Evolutionary conservation across 2,113 vertebrate genomes (phyloP).

Genomic region (Opisthocomus hoazin): DNA sequence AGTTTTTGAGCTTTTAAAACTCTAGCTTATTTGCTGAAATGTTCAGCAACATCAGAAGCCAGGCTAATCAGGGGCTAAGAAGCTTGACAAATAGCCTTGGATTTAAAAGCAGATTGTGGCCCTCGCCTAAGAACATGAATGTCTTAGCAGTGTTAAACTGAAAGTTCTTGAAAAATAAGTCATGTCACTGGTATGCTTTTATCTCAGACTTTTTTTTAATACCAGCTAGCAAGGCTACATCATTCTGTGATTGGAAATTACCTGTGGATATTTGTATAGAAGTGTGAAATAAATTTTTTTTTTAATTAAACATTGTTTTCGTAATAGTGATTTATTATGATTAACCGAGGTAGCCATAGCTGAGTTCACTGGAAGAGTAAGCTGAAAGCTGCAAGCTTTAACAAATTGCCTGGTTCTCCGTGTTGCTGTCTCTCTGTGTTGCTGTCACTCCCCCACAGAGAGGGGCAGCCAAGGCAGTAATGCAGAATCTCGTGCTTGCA

Average conservation of each 20-base stretch:
- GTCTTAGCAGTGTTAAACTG: not conserved
- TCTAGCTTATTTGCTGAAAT: not conserved
- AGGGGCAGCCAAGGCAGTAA: not conserved
- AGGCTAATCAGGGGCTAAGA: not conserved
- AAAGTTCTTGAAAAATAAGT: slow-evolving; percentile 50
- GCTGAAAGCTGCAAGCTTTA: not conserved
- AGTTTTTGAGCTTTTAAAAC: not conserved
- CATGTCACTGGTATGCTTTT: slow-evolving; percentile 66
- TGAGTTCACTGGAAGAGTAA: not conserved
- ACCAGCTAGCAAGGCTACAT: slow-evolving; percentile 66
- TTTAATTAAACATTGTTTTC: slow-evolving; percentile 32
- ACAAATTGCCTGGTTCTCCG: not conserved
- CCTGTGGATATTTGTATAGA: slow-evolving; percentile 82
- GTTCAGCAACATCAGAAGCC: not conserved
- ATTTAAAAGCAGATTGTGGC: not conserved
- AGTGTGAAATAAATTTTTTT: slow-evolving; percentile 78
- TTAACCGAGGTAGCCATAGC: not conserved
- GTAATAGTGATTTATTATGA: not conserved
- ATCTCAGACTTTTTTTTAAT: slow-evolving; percentile 59
- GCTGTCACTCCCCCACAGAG: rapidly evolving
- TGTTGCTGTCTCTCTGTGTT: rapidly evolving
- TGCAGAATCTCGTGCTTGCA: rapidly evolving
- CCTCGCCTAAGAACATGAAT: not conserved
- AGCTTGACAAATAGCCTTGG: not conserved
- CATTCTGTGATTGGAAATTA: slow-evolving; percentile 67